Evolutionary conservation across 2,797 vertebrate species (phyloP).

Genomic region (Tenualosa thibaudeaui): DNA sequence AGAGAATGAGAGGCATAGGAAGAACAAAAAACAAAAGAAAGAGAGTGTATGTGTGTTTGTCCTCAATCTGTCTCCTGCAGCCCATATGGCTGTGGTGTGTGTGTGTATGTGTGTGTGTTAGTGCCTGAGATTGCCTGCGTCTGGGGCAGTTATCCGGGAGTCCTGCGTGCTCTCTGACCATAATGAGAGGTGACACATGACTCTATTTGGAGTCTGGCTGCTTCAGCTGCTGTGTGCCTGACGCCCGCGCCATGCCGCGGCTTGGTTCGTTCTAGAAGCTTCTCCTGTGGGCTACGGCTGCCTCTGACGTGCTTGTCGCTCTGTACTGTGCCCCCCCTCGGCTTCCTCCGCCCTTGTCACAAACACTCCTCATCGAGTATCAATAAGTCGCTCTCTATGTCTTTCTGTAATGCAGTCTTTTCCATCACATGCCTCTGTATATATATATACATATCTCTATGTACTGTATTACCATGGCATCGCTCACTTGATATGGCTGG

Average conservation of each 20-base stretch:
- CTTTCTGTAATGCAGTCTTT: conserved; percentile 45
- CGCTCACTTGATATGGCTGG: not conserved
- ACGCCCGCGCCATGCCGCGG: not conserved
- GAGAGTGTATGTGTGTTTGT: not conserved
- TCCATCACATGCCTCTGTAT: conserved; percentile 42
- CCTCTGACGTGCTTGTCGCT: conserved; percentile 41
- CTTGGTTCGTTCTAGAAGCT: not conserved
- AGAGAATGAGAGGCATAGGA: not conserved
- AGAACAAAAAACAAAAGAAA: no score
- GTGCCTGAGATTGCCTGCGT: not conserved
- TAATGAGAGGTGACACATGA: conserved; percentile 25
- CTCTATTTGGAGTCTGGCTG: conserved; percentile 36
- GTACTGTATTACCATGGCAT: not conserved
- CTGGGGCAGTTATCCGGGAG: not conserved
- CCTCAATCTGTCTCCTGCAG: no score
- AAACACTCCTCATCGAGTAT: not conserved
- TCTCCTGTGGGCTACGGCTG: conserved; percentile 15
- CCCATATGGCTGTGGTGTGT: conserved; percentile 20
- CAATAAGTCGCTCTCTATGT: not conserved
- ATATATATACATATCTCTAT: not conserved
- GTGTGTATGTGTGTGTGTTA: not conserved
- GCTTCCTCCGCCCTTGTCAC: not conserved
- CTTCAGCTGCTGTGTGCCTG: conserved; percentile 18
- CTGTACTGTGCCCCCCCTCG: conserved; percentile 14
- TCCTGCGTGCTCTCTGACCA: not conserved